Conservation (phyloP, 2,113 vertebrate genomes). For the Solea senegalensis region DNA sequence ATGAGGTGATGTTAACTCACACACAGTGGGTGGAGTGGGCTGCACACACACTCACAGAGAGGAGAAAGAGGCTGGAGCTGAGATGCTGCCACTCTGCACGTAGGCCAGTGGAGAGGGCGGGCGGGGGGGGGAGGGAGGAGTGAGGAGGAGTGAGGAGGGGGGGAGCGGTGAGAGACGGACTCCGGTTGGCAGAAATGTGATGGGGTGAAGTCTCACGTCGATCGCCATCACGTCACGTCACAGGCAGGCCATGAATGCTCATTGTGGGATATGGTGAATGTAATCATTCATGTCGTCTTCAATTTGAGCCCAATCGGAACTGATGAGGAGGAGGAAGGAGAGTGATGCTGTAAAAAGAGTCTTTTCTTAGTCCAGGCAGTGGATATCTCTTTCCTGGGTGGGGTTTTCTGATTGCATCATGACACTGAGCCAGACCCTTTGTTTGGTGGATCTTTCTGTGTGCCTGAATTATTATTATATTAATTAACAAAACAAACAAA, state of each 20-base stretch:
- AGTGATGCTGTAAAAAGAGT: conserved; percentile 2
- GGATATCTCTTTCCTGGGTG: neutral
- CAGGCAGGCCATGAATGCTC: conserved; percentile 59
- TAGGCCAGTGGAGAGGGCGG: conserved; percentile 56
- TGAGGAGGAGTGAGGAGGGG: neutral
- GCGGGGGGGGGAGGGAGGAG: conserved; percentile 6
- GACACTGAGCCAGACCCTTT: neutral
- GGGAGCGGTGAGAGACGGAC: neutral
- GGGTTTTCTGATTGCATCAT: conserved; percentile 7
- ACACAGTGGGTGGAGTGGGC: conserved; percentile 15
- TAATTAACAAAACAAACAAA: too few species aligned
- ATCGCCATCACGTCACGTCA: conserved; percentile 60
- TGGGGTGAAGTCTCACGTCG: conserved; percentile 54
- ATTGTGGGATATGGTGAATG: conserved; percentile 73
- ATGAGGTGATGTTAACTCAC: conserved; percentile 66
- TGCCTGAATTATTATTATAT: too few species aligned
- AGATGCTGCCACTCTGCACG: conserved; percentile 77
- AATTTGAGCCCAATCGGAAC: conserved; percentile 20
- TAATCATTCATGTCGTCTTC: conserved; percentile 71
- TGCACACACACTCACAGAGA: conserved; percentile 31
- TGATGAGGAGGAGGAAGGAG: conserved; percentile 37
- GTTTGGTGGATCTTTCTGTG: neutral
- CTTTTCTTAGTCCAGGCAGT: conserved; percentile 32
- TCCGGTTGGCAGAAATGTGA: conserved; percentile 50
- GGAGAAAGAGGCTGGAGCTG: conserved; percentile 41